A percentile compares a stretch with the other conserved stretches of the same genome.
These are phyloP conservation scores for Antedon mediterranea DNA, from an alignment of 53 echinoderm and acorn worm genomes.

Conservation along the genomic window DNA sequence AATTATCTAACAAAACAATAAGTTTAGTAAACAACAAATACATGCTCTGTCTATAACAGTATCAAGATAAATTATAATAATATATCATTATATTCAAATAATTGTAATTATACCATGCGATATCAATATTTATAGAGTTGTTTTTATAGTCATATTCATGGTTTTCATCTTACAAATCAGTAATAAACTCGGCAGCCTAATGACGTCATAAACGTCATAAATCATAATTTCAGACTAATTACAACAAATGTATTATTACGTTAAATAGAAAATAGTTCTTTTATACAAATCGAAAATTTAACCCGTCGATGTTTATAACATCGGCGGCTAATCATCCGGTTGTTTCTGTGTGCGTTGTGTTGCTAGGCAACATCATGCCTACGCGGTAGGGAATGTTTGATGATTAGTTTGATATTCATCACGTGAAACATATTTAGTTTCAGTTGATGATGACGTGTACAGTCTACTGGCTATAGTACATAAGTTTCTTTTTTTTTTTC, in stretches of 20 bases:
- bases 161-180: background rate
- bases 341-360: background rate
- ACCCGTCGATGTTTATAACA: background rate
- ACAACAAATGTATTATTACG: background rate
- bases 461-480: too few species aligned
- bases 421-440: background rate
- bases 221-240: background rate
- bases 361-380: background rate
- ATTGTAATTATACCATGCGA: background rate
- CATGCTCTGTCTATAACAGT: background rate
- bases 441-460: background rate
- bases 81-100: too few species aligned
- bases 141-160: background rate
- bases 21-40: background rate
- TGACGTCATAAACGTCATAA: background rate
- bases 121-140: background rate
- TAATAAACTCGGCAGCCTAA: background rate
- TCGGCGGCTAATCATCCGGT: background rate
- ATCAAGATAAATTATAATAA: background rate
- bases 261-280: background rate
- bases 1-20: background rate
- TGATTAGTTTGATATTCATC: background rate
- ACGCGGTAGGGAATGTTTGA: background rate
- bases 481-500: too few species aligned
- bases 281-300: background rate